These are phyloP conservation scores for Nesidiocoris tenuis DNA, from an alignment of 2,888 invertebrate species.

Conservation along the genomic window DNA sequence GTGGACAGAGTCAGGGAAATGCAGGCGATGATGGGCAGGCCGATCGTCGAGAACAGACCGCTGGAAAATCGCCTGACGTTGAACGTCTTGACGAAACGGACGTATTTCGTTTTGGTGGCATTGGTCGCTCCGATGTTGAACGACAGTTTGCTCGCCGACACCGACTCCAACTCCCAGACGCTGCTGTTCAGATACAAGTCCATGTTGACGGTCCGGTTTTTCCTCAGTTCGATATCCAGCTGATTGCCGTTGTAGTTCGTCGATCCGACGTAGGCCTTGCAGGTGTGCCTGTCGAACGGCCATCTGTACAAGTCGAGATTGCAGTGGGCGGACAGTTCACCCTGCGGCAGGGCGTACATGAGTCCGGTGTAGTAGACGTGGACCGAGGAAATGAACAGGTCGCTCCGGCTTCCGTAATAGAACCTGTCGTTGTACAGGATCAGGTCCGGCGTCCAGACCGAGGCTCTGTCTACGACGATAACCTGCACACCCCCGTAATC, in stretches of 20 bases:
- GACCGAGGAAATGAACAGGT: slow-evolving; percentile 15
- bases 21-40: slow-evolving; percentile 9
- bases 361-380: slow-evolving; percentile 27
- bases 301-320: slow-evolving; percentile 25
- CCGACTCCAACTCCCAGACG: slow-evolving; percentile 19
- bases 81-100: slow-evolving; percentile 13
- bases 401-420: slow-evolving; percentile 6
- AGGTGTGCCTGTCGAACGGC: slow-evolving; percentile 32
- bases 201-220: slow-evolving; percentile 3
- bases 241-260: slow-evolving; percentile 13
- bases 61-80: slow-evolving; percentile 24
- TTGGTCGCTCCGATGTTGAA: background rate
- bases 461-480: background rate
- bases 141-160: background rate
- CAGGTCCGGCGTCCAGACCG: slow-evolving; percentile 30
- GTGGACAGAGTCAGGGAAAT: slow-evolving; percentile 2
- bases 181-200: slow-evolving; percentile 26
- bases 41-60: slow-evolving; percentile 15
- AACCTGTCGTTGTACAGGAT: slow-evolving; percentile 30
- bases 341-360: slow-evolving; percentile 21
- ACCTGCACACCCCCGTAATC: slow-evolving; percentile 16
- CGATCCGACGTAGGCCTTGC: slow-evolving; percentile 27
- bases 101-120: slow-evolving; percentile 12
- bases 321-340: slow-evolving; percentile 32
- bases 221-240: slow-evolving; percentile 6